Evolutionary conservation across 2,888 invertebrate genomes (phyloP).

Genomic region (Scaptomyza flava): DNA sequence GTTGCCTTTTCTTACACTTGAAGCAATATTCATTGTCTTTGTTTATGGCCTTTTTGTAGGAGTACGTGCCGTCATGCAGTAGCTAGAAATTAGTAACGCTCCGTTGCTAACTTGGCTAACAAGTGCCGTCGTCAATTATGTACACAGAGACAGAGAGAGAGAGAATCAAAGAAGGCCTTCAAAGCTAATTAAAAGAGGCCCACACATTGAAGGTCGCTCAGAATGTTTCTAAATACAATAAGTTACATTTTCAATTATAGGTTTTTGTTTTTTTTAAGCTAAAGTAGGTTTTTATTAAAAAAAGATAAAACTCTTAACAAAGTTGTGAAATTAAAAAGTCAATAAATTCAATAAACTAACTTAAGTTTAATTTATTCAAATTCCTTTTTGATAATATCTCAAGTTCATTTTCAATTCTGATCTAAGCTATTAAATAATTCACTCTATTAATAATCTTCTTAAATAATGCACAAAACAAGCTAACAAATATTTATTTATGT

Average conservation of each 20-base stretch:
- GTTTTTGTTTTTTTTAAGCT: not conserved
- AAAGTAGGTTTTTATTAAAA: not conserved
- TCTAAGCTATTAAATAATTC: slow-evolving; percentile 17
- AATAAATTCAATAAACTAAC: not conserved
- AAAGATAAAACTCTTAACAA: not conserved
- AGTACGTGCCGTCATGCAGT: slow-evolving; percentile 70
- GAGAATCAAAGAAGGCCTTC: slow-evolving; percentile 17
- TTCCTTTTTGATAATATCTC: not conserved
- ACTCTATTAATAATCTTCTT: slow-evolving; percentile 35
- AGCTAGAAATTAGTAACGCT: slow-evolving; percentile 60
- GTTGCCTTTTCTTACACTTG: not conserved
- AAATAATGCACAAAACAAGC: slow-evolving; percentile 22
- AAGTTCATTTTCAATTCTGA: not conserved
- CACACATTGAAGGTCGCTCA: slow-evolving; percentile 27
- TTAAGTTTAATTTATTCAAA: too few species aligned
- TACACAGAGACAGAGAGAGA: not conserved
- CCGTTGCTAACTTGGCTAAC: slow-evolving; percentile 34
- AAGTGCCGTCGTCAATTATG: slow-evolving; percentile 48
- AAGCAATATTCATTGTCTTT: slow-evolving; percentile 3
- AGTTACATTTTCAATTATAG: not conserved
- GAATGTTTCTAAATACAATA: not conserved
- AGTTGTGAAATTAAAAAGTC: slow-evolving; percentile 16
- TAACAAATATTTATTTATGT: slow-evolving; percentile 3
- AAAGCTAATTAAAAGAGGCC: slow-evolving; percentile 40
- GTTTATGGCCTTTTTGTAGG: slow-evolving; percentile 5